These are phyloP conservation scores for Lonchura striata DNA, from an alignment of 2,113 vertebrate species.

Conservation along the genomic window DNA sequence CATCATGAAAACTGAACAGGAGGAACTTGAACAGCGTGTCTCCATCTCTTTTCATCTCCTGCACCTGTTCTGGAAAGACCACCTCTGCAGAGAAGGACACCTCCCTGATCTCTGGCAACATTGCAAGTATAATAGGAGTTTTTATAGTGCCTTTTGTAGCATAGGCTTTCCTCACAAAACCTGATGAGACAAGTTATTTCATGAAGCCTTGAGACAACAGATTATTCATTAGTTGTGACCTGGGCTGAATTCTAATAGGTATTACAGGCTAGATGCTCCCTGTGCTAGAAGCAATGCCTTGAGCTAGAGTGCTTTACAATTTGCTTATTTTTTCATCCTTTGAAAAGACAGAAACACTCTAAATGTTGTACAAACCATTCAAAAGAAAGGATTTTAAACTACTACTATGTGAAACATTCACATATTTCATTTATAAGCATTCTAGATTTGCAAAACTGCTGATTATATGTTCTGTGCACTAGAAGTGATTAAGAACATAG, in stretches of 20 bases:
- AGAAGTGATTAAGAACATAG: constrained; percentile 55
- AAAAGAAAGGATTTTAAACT: constrained; percentile 18
- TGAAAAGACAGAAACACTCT: neutral
- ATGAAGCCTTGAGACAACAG: neutral
- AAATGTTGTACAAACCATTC: neutral
- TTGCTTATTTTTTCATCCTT: neutral
- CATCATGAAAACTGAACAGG: neutral
- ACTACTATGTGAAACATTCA: constrained; percentile 6
- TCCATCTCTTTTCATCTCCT: neutral
- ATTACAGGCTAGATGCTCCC: neutral
- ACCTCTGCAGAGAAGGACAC: neutral
- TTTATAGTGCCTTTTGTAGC: neutral
- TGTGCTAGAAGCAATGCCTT: neutral
- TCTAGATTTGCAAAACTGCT: constrained; percentile 58
- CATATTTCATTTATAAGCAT: constrained; percentile 45
- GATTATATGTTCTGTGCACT: constrained; percentile 57
- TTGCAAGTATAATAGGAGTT: neutral
- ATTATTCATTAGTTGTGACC: neutral
- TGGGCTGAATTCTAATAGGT: neutral
- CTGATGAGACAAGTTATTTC: neutral
- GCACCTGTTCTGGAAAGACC: constrained; percentile 22
- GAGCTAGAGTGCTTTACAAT: neutral
- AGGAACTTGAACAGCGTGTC: neutral
- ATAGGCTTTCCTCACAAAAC: neutral
- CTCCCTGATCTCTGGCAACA: neutral